A percentile compares a stretch with the other conserved stretches of the same genome.
Conservation (phyloP, 2,113 vertebrate genomes). For the Nymphicus hollandicus region DNA sequence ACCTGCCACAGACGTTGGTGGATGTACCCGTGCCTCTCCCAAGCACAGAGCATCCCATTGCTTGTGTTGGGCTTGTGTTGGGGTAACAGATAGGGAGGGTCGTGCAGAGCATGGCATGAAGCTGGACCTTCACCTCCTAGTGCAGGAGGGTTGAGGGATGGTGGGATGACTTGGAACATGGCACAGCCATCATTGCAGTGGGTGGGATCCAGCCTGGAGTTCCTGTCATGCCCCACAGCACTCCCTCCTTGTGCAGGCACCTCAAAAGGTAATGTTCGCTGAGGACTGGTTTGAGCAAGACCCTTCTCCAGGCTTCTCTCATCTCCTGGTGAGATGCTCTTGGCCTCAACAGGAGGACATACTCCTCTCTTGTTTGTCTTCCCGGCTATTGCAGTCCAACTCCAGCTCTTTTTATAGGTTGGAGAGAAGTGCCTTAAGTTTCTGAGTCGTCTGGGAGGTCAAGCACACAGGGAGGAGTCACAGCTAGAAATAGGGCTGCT, state of each 20-base stretch:
- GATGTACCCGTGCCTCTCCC: not conserved
- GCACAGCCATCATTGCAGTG: not conserved
- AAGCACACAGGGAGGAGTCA: not conserved
- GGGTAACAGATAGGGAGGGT: not conserved
- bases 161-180: accelerated
- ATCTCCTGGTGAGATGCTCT: not conserved
- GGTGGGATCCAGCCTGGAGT: not conserved
- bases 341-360: not conserved
- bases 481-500: constrained; percentile 44
- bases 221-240: not conserved
- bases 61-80: not conserved
- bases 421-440: not conserved
- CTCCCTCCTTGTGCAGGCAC: not conserved
- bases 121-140: not conserved
- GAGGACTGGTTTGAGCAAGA: not conserved
- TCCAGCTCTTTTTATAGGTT: constrained; percentile 47
- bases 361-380: not conserved
- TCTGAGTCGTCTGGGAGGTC: not conserved
- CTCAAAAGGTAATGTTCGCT: not conserved
- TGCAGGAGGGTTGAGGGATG: not conserved
- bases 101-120: accelerated
- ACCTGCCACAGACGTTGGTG: not conserved
- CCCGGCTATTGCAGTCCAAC: not conserved
- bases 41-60: not conserved
- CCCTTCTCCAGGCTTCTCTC: not conserved